Percentiles rank a stretch among this genome's conserved stretches.
phyloP scores from a whole-genome alignment of 2,888 invertebrate genomes.

The Drymonia ruficornis region DNA sequence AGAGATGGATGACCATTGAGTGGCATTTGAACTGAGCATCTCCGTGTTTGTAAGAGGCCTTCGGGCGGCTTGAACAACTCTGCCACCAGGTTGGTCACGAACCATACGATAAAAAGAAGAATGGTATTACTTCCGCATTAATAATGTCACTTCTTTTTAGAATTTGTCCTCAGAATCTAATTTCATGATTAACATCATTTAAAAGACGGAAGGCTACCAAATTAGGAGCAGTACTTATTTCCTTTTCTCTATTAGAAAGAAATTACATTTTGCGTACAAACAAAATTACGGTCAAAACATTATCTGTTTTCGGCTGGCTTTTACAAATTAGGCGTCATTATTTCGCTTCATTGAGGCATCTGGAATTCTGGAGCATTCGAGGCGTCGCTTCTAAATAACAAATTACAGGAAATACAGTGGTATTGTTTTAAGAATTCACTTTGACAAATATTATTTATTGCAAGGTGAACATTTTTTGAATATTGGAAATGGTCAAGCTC shows the following conservation, averaged over 20 bases:
- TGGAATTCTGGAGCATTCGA: slow-evolving; percentile 17
- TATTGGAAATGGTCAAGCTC: background rate
- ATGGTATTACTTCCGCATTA: too few species aligned
- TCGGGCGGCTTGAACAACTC: too few species aligned
- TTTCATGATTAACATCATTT: too few species aligned
- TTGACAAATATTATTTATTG: background rate
- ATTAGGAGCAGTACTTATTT: background rate
- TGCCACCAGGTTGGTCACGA: too few species aligned
- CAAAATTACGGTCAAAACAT: slow-evolving; percentile 2
- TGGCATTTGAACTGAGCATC: too few species aligned
- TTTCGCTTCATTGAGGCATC: slow-evolving; percentile 22
- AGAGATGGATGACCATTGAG: too few species aligned
- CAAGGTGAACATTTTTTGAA: background rate
- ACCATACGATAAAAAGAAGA: too few species aligned
- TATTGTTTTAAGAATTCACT: background rate
- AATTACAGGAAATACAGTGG: background rate
- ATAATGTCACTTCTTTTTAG: too few species aligned
- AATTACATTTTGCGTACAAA: slow-evolving; percentile 1
- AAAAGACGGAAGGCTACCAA: background rate
- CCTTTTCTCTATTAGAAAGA: background rate
- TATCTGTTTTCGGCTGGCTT: slow-evolving; percentile 6
- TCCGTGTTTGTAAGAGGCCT: too few species aligned
- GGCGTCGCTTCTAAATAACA: background rate
- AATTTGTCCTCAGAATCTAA: too few species aligned
- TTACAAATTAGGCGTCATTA: slow-evolving; percentile 34